phyloP scores from a whole-genome alignment of 2,113 vertebrate genomes.

The Gymnorhina tibicen region DNA sequence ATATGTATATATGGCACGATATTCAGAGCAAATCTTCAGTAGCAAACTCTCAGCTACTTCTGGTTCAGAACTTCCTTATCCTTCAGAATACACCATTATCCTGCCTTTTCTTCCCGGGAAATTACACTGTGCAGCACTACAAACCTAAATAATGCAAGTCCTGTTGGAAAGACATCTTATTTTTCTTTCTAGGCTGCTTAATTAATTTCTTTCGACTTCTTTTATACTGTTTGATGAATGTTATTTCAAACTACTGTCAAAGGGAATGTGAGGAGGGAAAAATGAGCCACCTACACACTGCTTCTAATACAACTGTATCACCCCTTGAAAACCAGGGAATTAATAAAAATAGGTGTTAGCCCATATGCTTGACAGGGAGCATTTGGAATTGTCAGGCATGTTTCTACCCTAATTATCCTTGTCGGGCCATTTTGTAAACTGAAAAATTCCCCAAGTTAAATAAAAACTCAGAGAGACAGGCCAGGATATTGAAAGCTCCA shows the following conservation, averaged over 20 bases:
- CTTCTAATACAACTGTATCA: neutral
- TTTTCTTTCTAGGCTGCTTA: neutral
- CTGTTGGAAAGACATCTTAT: neutral
- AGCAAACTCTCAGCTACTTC: neutral
- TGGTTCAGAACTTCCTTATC: neutral
- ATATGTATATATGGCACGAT: too few species aligned
- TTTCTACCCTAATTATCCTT: neutral
- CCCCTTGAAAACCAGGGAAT: conserved; percentile 1
- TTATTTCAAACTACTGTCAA: conserved; percentile 38
- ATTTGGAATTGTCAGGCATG: neutral
- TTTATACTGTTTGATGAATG: neutral
- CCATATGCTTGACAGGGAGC: neutral
- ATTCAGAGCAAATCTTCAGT: neutral
- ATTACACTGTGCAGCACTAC: neutral
- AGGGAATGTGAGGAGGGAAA: neutral
- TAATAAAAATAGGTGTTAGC: conserved; percentile 13
- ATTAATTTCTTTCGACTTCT: conserved; percentile 19
- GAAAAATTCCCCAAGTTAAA: neutral
- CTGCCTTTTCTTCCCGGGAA: neutral
- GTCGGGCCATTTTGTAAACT: neutral
- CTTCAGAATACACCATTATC: neutral
- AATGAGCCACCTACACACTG: conserved; percentile 13
- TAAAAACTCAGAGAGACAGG: neutral
- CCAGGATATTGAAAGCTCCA: neutral
- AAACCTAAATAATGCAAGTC: neutral